Base-by-base conservation (phyloP, 2,113 vertebrate species). In the Clupea harengus region DNA sequence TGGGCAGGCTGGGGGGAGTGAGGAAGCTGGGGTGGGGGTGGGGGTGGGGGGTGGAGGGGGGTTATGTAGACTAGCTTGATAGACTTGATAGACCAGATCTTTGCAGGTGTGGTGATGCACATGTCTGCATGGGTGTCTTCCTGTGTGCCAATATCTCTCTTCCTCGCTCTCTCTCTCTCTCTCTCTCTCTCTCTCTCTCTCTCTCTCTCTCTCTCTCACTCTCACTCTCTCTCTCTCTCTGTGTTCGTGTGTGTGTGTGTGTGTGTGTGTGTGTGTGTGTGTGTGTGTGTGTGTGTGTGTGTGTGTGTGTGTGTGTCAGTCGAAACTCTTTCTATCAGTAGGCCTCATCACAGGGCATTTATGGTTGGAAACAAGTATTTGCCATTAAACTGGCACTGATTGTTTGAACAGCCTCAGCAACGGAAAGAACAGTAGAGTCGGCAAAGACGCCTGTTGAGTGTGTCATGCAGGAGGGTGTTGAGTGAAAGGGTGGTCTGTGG, bases 1-100 rank as follows among this genome's bases (percentile, higher is more conserved):
- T 18, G 52, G 52, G 50, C 4, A 54, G 13, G 15, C 50, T n/a
- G 22, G 45, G 89, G 81, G 81, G 22, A 82, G 86, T 84, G 88
- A 88, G 83, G 89, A 57, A 22, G 67, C 8, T 75, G 25, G 20
- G 4, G 81, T 46, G 39, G 20, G 81, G 47, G 81, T 82, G 81
- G 49, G 81, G 10, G 81, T 45, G 81, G 50, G 81, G 89, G 11
- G n/a, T 6, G 22, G 22, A 2, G n/a, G 25, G 25, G 9, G 67
- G 8, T 28, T 32, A 32, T 13, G 22, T 22, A n/a, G n/a, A n/a
- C n/a, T n/a, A n/a, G 60, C 3, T 13, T 52, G 50, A 11, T 39
- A 39, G 39, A 39, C 39, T 39, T 1, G 39, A 39, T 39, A 39
- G 39, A 39, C 2, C 1, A 39, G 39, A 39, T 39, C 39, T 39